A percentile compares a stretch with the other conserved stretches of the same genome.
These are phyloP conservation scores for Pristionchus maxplancki DNA, from an alignment of 2,888 invertebrate genomes.

Conservation along the genomic window DNA sequence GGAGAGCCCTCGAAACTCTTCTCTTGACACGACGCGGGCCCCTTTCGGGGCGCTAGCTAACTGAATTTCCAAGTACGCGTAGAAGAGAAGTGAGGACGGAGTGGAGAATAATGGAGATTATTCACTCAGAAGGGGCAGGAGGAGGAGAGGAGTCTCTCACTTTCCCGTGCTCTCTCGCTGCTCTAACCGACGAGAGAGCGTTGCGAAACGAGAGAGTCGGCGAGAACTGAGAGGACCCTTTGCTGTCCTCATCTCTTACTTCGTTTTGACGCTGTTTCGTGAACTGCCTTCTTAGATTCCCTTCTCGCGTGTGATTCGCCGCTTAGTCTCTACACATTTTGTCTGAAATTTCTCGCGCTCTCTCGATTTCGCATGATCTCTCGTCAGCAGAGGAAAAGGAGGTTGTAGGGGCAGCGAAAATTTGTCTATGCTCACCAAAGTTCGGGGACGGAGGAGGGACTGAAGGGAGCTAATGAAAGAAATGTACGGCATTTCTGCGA, in stretches of 20 bases:
- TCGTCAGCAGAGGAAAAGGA: not conserved
- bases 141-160: not conserved
- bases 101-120: constrained; percentile 47
- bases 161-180: no score
- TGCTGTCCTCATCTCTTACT: not conserved
- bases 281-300: not conserved
- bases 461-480: not conserved
- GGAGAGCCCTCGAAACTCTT: not conserved
- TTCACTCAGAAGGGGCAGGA: constrained; percentile 22
- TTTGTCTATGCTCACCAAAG: not conserved
- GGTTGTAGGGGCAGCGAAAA: not conserved
- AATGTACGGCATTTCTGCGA: not conserved
- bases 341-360: not conserved
- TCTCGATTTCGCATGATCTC: not conserved
- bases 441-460: not conserved
- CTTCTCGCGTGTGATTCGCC: not conserved
- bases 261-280: not conserved
- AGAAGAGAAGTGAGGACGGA: not conserved
- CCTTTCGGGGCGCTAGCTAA: not conserved
- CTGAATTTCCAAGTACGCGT: constrained; percentile 21
- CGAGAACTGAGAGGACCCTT: not conserved
- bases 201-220: not conserved
- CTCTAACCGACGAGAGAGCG: no score
- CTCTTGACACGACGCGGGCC: not conserved
- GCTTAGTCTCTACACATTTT: not conserved